Conservation (phyloP, 2,888 invertebrate genomes). For the Acronicta psi region DNA sequence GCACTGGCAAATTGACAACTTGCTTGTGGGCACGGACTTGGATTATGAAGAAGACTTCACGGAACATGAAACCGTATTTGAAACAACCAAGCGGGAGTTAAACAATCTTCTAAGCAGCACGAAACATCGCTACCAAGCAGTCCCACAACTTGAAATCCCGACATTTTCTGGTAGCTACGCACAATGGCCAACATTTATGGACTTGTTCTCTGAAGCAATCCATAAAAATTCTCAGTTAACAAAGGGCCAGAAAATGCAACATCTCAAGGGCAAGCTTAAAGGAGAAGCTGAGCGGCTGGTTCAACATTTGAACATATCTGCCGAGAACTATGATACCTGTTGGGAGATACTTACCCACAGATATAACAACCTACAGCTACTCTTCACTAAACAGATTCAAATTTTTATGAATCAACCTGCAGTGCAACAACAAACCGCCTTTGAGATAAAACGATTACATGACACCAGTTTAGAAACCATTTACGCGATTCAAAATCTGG, state of each 20-base stretch:
- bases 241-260: conserved; percentile 6
- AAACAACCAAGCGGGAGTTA: not conserved
- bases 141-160: conserved; percentile 8
- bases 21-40: conserved; percentile 1
- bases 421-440: not conserved
- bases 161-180: conserved; percentile 1
- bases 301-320: conserved; percentile 3
- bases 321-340: conserved; percentile 9
- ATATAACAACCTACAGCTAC: conserved; percentile 2
- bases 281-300: conserved; percentile 12
- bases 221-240: conserved; percentile 5
- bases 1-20: conserved; percentile 6
- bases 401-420: conserved; percentile 4
- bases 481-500: conserved; percentile 2
- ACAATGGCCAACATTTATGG: conserved; percentile 6
- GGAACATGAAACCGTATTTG: not conserved
- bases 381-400: conserved; percentile 15
- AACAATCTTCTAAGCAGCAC: conserved; percentile 6
- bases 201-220: conserved; percentile 6
- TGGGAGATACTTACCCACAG: conserved; percentile 6
- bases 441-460: conserved; percentile 6
- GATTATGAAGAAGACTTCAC: conserved; percentile 5
- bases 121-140: conserved; percentile 4
- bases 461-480: conserved; percentile 7
- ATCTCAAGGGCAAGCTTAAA: conserved; percentile 8